Evolutionary conservation across 1,140 invertebrate genomes (phyloP).

Genomic region (Aporrectodea caliginosa): DNA sequence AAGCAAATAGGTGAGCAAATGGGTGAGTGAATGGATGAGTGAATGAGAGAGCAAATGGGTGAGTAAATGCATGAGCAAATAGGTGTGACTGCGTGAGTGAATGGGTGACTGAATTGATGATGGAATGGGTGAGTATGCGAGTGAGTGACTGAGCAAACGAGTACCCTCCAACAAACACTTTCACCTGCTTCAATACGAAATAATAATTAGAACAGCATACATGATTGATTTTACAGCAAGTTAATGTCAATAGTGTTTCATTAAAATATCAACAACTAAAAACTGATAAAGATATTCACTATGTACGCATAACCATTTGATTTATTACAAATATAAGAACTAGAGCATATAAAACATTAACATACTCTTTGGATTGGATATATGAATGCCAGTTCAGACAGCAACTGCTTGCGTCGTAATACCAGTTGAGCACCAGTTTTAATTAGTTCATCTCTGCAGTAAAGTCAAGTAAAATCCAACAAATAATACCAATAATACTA

Average conservation of each 20-base stretch:
- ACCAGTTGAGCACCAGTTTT: background rate
- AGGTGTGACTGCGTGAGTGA: background rate
- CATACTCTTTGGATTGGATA: background rate
- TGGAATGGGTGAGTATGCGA: background rate
- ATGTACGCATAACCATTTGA: too few relatives aligned
- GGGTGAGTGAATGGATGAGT: background rate
- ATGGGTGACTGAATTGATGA: background rate
- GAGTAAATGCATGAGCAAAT: background rate
- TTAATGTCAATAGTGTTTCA: too few relatives aligned
- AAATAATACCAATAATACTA: too few relatives aligned
- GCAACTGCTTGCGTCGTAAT: background rate
- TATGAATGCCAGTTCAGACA: background rate
- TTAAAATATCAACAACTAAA: too few relatives aligned
- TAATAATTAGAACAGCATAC: too few relatives aligned
- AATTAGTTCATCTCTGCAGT: background rate
- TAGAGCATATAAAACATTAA: too few relatives aligned
- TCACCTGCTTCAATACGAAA: too few relatives aligned
- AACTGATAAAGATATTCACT: too few relatives aligned
- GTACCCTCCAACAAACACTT: too few relatives aligned
- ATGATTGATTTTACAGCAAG: too few relatives aligned
- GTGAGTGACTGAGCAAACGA: background rate
- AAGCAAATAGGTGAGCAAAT: background rate
- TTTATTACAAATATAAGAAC: too few relatives aligned
- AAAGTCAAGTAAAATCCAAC: too few relatives aligned
- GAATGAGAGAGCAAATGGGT: background rate